A percentile compares a stretch with the other conserved stretches of the same genome.
phyloP scores from a whole-genome alignment of 2,113 vertebrate species.

The Andinoacara biseriatus region DNA sequence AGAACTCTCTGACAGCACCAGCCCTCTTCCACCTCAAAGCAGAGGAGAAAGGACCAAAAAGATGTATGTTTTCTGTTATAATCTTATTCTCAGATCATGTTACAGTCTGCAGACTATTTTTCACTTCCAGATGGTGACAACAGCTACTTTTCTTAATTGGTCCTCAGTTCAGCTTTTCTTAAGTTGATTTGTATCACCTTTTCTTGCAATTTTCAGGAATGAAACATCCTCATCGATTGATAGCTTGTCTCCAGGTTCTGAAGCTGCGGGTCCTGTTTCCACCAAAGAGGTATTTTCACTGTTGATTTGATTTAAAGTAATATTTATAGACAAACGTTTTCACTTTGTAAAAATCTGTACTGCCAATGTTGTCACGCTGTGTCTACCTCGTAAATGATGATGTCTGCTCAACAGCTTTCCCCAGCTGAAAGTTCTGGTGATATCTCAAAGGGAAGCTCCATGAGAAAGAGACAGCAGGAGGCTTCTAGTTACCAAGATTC shows the following conservation, averaged over 20 bases:
- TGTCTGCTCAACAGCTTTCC: conserved; percentile 40
- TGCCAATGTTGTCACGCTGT: not conserved
- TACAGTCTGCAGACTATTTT: not conserved
- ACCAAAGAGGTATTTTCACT: conserved; percentile 67
- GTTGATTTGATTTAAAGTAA: fast-evolving
- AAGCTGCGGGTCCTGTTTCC: conserved; percentile 41
- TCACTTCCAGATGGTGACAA: not conserved
- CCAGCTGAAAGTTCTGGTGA: conserved; percentile 34
- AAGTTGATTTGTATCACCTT: not conserved
- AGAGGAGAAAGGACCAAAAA: conserved; percentile 53
- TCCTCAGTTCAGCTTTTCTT: not conserved
- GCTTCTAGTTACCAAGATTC: conserved; percentile 58
- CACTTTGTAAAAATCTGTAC: fast-evolving
- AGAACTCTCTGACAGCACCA: conserved; percentile 48
- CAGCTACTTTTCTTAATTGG: not conserved
- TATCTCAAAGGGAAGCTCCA: conserved; percentile 68
- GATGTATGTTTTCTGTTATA: conserved; percentile 62
- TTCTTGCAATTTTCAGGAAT: conserved; percentile 50
- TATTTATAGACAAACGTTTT: not conserved
- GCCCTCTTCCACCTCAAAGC: conserved; percentile 26
- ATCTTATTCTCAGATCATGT: not conserved
- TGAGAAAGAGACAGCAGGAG: conserved; percentile 81
- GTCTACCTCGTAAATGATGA: not conserved
- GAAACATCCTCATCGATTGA: conserved; percentile 70
- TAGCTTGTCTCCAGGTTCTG: conserved; percentile 61